phyloP scores from a whole-genome alignment of 2,888 invertebrate genomes.

The Parelbella ahira region DNA sequence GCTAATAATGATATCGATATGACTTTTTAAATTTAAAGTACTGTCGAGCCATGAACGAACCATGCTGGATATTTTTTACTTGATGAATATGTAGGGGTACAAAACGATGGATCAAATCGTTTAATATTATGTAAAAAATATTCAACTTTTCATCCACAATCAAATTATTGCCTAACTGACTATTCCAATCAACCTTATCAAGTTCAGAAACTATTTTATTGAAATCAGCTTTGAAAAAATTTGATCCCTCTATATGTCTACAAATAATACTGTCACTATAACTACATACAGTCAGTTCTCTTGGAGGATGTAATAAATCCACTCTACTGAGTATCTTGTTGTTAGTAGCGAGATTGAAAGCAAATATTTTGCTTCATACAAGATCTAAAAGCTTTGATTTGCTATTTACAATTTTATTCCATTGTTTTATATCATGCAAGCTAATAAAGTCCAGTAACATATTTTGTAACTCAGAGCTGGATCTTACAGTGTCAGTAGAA shows the following conservation, averaged over 20 bases:
- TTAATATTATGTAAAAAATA: slow-evolving; percentile 1
- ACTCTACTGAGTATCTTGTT: slow-evolving; percentile 1
- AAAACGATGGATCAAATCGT: slow-evolving; percentile 4
- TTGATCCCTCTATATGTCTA: background rate
- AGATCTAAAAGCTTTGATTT: no score
- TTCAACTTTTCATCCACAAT: slow-evolving; percentile 4
- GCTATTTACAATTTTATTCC: no score
- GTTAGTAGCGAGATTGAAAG: no score
- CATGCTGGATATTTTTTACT: slow-evolving; percentile 1
- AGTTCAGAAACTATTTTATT: slow-evolving; percentile 4
- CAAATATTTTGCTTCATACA: no score
- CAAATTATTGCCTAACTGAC: background rate
- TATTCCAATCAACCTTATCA: background rate
- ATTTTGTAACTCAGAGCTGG: no score
- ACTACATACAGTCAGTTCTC: background rate
- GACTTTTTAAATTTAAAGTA: no score
- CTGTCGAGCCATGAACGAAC: no score
- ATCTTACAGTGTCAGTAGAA: no score
- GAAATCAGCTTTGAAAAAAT: slow-evolving; percentile 3
- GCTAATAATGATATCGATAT: no score
- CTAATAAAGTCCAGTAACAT: no score
- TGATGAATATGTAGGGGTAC: background rate
- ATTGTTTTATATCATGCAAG: no score
- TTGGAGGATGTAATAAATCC: slow-evolving; percentile 2
- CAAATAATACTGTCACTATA: background rate